Evolutionary conservation across 2,797 vertebrate species (phyloP).

Genomic region (Apogon talboti): DNA sequence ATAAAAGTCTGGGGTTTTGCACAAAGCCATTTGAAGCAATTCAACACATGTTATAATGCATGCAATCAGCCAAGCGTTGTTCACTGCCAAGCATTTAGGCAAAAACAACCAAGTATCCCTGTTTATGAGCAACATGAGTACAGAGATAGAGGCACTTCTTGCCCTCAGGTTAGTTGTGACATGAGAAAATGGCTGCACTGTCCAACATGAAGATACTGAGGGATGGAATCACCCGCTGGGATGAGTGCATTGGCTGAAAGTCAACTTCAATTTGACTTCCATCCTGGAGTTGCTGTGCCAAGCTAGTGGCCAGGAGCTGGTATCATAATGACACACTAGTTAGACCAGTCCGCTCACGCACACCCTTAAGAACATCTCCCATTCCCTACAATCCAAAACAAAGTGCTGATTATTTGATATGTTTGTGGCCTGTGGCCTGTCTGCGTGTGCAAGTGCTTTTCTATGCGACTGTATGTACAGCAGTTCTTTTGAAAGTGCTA

Average conservation of each 20-base stretch:
- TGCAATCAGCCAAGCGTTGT: conserved; percentile 44
- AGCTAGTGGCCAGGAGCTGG: conserved; percentile 64
- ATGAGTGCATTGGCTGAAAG: conserved; percentile 47
- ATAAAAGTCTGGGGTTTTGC: conserved; percentile 44
- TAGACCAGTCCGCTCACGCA: conserved; percentile 51
- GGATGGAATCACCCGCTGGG: conserved; percentile 51
- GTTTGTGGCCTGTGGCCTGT: conserved; percentile 53
- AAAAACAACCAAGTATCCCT: conserved; percentile 21
- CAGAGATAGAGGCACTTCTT: conserved; percentile 37
- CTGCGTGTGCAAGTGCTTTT: conserved; percentile 34
- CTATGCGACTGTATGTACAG: conserved; percentile 44
- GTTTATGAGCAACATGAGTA: conserved; percentile 41
- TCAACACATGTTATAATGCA: conserved; percentile 33
- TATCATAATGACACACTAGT: conserved; percentile 67
- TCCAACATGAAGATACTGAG: conserved; percentile 54
- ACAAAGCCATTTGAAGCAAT: conserved; percentile 31
- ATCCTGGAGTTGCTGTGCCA: conserved; percentile 42
- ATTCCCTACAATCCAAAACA: conserved; percentile 51
- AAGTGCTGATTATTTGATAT: conserved; percentile 58
- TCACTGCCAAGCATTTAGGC: conserved; percentile 27
- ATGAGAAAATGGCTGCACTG: conserved; percentile 42
- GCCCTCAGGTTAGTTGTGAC: conserved; percentile 37
- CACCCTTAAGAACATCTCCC: conserved; percentile 51
- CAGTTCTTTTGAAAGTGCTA: conserved; percentile 52
- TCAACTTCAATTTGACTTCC: conserved; percentile 65